Conservation (phyloP, 2,888 invertebrate species). For the Eucriotettix oculatus region DNA sequence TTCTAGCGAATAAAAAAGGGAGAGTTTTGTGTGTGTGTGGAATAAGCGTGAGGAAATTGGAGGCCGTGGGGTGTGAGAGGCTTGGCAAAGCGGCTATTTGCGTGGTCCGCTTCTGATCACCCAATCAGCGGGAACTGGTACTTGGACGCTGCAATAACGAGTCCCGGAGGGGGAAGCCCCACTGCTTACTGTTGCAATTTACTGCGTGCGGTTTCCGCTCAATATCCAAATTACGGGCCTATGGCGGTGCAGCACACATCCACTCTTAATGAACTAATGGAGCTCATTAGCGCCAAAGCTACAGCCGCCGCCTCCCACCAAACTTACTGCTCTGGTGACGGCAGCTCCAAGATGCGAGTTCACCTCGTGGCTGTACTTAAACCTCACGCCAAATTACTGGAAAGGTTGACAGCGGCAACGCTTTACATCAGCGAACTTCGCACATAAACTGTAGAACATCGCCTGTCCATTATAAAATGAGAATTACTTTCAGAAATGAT, state of each 20-base stretch:
- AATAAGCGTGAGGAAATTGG: conserved; percentile 1
- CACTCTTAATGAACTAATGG: conserved; percentile 12
- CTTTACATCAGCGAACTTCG: too few species aligned
- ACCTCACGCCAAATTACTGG: too few species aligned
- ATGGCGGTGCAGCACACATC: conserved; percentile 5
- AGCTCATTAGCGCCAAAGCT: conserved; percentile 8
- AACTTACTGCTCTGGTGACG: too few species aligned
- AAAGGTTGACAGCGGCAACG: too few species aligned
- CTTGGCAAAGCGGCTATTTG: not conserved
- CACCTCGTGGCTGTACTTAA: too few species aligned
- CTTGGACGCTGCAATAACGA: conserved; percentile 8
- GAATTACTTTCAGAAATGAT: too few species aligned
- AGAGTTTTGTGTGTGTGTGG: conserved; percentile 1
- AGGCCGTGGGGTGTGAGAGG: too few species aligned
- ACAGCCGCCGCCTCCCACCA: not conserved
- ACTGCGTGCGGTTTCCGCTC: not conserved
- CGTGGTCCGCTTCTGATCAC: not conserved
- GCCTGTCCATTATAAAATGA: too few species aligned
- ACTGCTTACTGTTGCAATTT: conserved; percentile 12
- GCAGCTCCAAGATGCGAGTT: too few species aligned
- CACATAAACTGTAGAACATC: too few species aligned
- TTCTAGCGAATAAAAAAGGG: too few species aligned
- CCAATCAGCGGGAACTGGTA: conserved; percentile 12
- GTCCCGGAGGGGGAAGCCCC: conserved; percentile 6
- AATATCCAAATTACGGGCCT: conserved; percentile 10